Base-by-base conservation (phyloP, 2,113 vertebrate species). In the Bothrops jararaca region DNA sequence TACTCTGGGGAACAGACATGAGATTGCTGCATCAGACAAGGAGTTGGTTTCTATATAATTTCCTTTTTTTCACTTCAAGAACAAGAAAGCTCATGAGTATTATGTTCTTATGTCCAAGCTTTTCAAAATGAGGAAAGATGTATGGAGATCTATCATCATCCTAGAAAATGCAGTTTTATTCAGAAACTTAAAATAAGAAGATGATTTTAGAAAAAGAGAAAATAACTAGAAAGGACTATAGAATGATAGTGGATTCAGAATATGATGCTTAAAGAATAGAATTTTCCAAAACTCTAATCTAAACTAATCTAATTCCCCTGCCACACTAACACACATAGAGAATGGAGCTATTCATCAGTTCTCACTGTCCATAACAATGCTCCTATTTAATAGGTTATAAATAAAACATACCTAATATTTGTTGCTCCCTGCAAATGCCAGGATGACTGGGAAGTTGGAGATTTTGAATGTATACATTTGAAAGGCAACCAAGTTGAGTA, bases 1-100 rank as follows among this genome's bases (percentile, higher is more conserved):
- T 89, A 60, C 89, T 86, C 92, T 80, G 57, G 52, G 69, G 89
- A 94, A 95, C 93, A 95, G 88, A 95, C 89, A 91, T 8, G 93
- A 64, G 56, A 94, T 89, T 94, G 91, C 74, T 91, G 53, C 57
- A 95, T 94, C 92, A 93, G 4, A 0, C 80, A 89, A 80, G 50
- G 54, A 85, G 92, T 97, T 95, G 58, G 7, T 86, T 94, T 94
- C 60, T 60, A 3, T 92, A 58, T 89, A 86, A 34, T 60, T 26
- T 54, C 56, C 48, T 89, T 42, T 24, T 24, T 29, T 39, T 91
- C 54, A 91, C 92, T 95, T 93, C 93, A 93, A 54, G 69, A 92
- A 94, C 57, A 0, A 64, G n/a, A 20, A 86, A 20, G 0, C 39
- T 39, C 18, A 95, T 93, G 93, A 94, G 92, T 94, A 92, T 20